Evolutionary conservation across 2,113 vertebrate genomes (phyloP), one percentile per base, ranked within the genome.

Genomic region (Pelobates fuscus): DNA sequence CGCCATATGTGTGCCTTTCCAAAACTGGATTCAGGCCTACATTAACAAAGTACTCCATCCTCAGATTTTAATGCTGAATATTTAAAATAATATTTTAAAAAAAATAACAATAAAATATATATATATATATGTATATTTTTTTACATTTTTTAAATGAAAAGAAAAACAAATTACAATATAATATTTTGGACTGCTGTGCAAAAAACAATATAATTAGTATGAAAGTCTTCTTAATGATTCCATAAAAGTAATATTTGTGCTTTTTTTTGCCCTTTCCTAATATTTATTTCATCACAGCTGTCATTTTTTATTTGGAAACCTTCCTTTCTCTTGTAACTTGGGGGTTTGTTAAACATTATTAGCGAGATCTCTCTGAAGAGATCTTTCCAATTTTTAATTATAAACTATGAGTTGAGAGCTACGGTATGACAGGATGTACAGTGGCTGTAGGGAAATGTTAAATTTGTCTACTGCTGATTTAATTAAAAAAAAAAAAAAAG

Each of bases 351-450:
- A 86, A 80, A 73, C 21, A 55, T 81, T 60, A 17, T 32, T 55
- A 1, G 20, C 20, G 64, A 80, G 62, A 64, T 60, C 81, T 20
- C 41, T 77, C 80, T 49, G 23, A 29, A 10, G 62, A 23, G 66
- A 41, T 25, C 15, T 3, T 70, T 44, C 32, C 52, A 11, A 18
- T 71, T 77, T 86, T 82, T 84, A 88, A 86, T 88, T 81, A 87
- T 85, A 80, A 78, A 71, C 81, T 61, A 83, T 80, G 80, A 81
- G 77, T 0, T 65, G 24, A 27, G 46, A 32, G 43, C 26, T 20
- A 30, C 77, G 43, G 54, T 73, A 55, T 67, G 29, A 0, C 0
- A 10, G 79, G 80, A 73, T 81, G 82, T 82, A 32, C 62, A 81
- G 76, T 73, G 80, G 80, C 57, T 2, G 80, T 54, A 80, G 70